Evolutionary conservation across 1,140 invertebrate genomes (phyloP).

Genomic region (Zaprionus taronus): DNA sequence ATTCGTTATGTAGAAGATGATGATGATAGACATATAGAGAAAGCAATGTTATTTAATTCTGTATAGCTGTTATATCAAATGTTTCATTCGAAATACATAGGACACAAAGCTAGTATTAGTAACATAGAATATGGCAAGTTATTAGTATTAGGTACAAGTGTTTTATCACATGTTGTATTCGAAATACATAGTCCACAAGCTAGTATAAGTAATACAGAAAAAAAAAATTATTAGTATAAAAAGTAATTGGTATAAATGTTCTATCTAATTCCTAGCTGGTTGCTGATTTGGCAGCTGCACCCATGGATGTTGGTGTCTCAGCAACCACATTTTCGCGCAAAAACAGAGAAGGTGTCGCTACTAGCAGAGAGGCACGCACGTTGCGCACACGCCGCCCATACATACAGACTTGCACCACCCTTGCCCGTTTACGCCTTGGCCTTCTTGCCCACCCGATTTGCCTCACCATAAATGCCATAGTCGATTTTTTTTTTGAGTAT

Average conservation of each 20-base stretch:
- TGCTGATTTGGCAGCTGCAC: background rate
- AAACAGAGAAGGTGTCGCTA: conserved; percentile 50
- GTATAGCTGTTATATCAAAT: too few species aligned
- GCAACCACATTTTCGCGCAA: conserved; percentile 71
- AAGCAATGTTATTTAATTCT: too few species aligned
- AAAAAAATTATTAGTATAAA: too few species aligned
- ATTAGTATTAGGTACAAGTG: too few species aligned
- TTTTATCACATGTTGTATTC: too few species aligned
- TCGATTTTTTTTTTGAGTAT: conserved; percentile 67
- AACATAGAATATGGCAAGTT: too few species aligned
- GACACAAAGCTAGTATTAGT: too few species aligned
- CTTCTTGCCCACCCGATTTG: background rate
- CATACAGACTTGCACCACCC: conserved; percentile 18
- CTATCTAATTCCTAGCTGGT: background rate
- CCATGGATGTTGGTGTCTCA: conserved; percentile 19
- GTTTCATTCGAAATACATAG: too few species aligned
- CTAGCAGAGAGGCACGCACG: conserved; percentile 46
- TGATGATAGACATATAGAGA: too few species aligned
- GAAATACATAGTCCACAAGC: too few species aligned
- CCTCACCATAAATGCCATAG: conserved; percentile 53
- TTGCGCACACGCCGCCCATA: conserved; percentile 40
- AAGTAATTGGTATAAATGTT: background rate
- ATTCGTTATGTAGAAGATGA: too few species aligned
- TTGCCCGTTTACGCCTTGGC: background rate
- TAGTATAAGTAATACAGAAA: too few species aligned